A percentile compares a stretch with the other conserved stretches of the same genome.
phyloP scores from a whole-genome alignment of 2,797 vertebrate genomes.

The Eupleurogrammus muticus region DNA sequence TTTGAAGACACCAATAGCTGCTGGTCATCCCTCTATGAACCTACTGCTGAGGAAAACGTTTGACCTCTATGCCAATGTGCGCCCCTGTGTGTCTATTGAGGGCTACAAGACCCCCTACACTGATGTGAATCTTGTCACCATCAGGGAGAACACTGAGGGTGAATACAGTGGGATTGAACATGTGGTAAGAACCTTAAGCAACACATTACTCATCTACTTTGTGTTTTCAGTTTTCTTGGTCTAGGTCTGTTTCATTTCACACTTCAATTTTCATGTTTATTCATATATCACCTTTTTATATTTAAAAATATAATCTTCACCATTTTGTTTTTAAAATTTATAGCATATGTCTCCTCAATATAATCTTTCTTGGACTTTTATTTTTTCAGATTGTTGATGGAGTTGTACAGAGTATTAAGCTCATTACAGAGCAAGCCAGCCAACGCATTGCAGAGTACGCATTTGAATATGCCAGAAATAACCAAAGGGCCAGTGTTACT shows the following conservation, averaged over 20 bases:
- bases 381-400: slow-evolving; percentile 95
- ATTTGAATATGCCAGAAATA: slow-evolving; percentile 96
- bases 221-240: background rate
- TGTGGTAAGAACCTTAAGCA: slow-evolving; percentile 82
- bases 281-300: background rate
- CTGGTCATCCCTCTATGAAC: slow-evolving; percentile 97
- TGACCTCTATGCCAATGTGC: slow-evolving; percentile 96
- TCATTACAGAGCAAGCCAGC: slow-evolving; percentile 95
- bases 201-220: background rate
- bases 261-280: no score
- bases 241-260: background rate
- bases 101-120: slow-evolving; percentile 95
- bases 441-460: slow-evolving; percentile 95
- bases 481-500: slow-evolving; percentile 92
- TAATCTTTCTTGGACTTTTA: slow-evolving; percentile 10
- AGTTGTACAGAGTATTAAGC: slow-evolving; percentile 98
- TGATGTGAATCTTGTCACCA: slow-evolving; percentile 95
- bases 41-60: slow-evolving; percentile 94
- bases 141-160: slow-evolving; percentile 97
- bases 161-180: slow-evolving; percentile 99
- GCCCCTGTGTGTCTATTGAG: slow-evolving; percentile 94
- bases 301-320: background rate
- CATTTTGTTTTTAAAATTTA: background rate
- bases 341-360: slow-evolving; percentile 1
- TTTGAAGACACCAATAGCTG: slow-evolving; percentile 96